phyloP scores from a whole-genome alignment of 2,888 invertebrate species.

The Bombylius major region DNA sequence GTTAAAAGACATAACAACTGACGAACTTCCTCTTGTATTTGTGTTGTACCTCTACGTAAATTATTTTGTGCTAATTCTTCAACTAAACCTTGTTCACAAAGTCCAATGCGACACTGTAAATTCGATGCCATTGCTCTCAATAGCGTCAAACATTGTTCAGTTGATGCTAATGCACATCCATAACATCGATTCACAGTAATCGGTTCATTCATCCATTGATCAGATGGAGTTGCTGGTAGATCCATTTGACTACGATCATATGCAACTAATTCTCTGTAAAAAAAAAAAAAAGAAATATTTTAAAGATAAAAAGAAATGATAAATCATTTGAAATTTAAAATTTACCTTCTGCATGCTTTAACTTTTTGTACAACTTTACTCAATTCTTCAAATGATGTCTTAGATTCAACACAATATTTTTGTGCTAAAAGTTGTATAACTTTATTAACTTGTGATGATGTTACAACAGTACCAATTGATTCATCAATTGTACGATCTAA shows the following conservation, averaged over 20 bases:
- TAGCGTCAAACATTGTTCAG: constrained; percentile 86
- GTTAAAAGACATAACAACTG: constrained; percentile 80
- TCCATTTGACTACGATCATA: constrained; percentile 79
- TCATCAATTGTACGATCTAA: constrained; percentile 46
- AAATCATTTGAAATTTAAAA: too few species aligned
- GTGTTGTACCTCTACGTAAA: constrained; percentile 70
- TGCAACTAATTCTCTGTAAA: constrained; percentile 67
- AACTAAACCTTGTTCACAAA: constrained; percentile 76
- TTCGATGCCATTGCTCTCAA: constrained; percentile 79
- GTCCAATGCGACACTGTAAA: constrained; percentile 55
- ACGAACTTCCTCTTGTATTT: constrained; percentile 80
- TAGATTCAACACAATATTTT: constrained; percentile 90
- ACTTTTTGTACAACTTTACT: constrained; percentile 84
- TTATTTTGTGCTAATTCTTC: constrained; percentile 84
- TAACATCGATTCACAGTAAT: constrained; percentile 55
- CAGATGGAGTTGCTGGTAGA: constrained; percentile 20
- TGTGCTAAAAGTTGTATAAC: constrained; percentile 89
- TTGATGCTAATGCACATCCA: constrained; percentile 80
- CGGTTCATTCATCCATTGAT: constrained; percentile 22
- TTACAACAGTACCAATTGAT: constrained; percentile 41
- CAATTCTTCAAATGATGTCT: constrained; percentile 87
- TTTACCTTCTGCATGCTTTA: constrained; percentile 65
- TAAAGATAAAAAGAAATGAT: not conserved
- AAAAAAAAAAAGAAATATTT: not conserved
- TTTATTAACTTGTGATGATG: constrained; percentile 65